Conservation (phyloP, 2,888 invertebrate species). For the Entomobrya multifasciata region DNA sequence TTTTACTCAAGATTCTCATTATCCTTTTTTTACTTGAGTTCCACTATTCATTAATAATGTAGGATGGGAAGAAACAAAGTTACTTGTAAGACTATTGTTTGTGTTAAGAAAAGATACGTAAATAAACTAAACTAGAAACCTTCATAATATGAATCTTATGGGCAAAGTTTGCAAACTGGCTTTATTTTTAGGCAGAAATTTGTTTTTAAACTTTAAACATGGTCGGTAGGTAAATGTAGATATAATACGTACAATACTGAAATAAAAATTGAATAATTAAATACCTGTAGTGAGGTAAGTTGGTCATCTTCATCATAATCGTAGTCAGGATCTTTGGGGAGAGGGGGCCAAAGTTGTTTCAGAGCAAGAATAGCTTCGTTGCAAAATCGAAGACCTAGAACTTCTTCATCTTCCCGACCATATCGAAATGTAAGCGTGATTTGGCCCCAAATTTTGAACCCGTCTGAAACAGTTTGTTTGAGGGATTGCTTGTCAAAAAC, state of each 20-base stretch:
- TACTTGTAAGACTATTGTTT: too few species aligned
- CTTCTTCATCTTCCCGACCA: slow-evolving; percentile 98
- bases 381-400: slow-evolving; percentile 98
- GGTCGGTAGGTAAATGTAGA: too few species aligned
- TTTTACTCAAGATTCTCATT: too few species aligned
- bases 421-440: slow-evolving; percentile 95
- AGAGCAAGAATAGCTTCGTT: slow-evolving; percentile 98
- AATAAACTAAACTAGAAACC: too few species aligned
- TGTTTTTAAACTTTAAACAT: not conserved
- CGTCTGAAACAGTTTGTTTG: slow-evolving; percentile 80
- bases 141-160: not conserved
- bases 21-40: too few species aligned
- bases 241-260: too few species aligned
- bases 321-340: slow-evolving; percentile 80
- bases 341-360: slow-evolving; percentile 90
- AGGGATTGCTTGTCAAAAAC: slow-evolving; percentile 94
- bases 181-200: not conserved
- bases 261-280: too few species aligned
- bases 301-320: slow-evolving; percentile 82
- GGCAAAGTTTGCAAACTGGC: not conserved
- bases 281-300: slow-evolving; percentile 89
- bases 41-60: too few species aligned
- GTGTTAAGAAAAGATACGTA: not conserved
- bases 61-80: too few species aligned
- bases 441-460: slow-evolving; percentile 79